A percentile compares a stretch with the other conserved stretches of the same genome.
These are phyloP conservation scores for Proteles cristata DNA, from an alignment of 2,113 vertebrate genomes.

Conservation along the genomic window DNA sequence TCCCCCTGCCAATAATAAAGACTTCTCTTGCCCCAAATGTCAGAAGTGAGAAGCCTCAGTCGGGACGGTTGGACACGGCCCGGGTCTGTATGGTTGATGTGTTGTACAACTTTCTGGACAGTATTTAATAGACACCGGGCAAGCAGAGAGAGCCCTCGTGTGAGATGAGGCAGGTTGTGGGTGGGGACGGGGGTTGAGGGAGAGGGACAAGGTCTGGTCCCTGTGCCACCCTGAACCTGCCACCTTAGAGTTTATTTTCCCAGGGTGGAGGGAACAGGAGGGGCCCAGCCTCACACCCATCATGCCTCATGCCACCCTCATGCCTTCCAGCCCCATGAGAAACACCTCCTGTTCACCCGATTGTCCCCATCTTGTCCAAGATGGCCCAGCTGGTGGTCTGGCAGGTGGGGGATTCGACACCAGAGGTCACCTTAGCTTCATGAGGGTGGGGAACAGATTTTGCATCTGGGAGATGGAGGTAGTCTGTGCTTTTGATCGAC, in stretches of 20 bases:
- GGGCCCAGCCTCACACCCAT: fast-evolving
- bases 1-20: too few relatives aligned
- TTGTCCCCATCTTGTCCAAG: not conserved
- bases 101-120: fast-evolving
- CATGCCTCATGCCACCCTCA: fast-evolving
- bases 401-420: not conserved
- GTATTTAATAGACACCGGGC: not conserved
- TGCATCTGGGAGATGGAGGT: not conserved
- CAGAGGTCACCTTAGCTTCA: fast-evolving
- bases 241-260: not conserved
- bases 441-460: not conserved
- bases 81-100: fast-evolving
- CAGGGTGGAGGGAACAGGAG: too few relatives aligned
- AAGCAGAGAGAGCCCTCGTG: not conserved
- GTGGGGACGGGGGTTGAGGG: not conserved
- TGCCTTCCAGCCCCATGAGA: fast-evolving
- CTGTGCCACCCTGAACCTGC: fast-evolving
- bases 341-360: fast-evolving
- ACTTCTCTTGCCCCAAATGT: fast-evolving
- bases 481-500: not conserved
- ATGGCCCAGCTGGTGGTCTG: not conserved
- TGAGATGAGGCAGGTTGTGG: fast-evolving
- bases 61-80: not conserved
- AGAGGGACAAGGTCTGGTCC: not conserved
- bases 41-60: not conserved